These are phyloP conservation scores for Bicyclus anynana DNA, from an alignment of 1,140 invertebrate species.

Conservation along the genomic window DNA sequence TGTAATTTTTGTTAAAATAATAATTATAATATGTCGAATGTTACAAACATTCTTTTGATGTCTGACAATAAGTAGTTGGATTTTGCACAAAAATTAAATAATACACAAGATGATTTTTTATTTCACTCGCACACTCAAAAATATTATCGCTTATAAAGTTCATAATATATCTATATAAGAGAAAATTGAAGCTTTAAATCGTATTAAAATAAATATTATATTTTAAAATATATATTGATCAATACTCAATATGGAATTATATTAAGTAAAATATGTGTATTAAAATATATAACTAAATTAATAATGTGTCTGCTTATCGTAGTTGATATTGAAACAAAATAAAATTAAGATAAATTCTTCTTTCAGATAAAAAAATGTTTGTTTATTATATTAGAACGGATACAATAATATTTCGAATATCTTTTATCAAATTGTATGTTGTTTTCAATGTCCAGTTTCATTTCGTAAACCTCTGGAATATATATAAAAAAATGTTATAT, in stretches of 20 bases:
- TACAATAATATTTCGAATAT: too few relatives aligned
- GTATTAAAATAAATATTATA: conserved; percentile 57
- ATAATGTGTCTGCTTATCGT: conserved; percentile 15
- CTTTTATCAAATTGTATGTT: too few relatives aligned
- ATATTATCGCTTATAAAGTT: conserved; percentile 31
- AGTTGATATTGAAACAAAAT: conserved; percentile 12
- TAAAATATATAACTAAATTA: conserved; percentile 13
- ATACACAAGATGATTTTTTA: conserved; percentile 26
- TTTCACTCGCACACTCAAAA: conserved; percentile 19
- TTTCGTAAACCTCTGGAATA: too few relatives aligned
- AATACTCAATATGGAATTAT: conserved; percentile 29
- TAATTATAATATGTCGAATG: conserved; percentile 37
- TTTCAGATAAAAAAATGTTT: background rate
- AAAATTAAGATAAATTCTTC: background rate
- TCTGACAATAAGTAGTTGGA: conserved; percentile 69
- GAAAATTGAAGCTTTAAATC: conserved; percentile 70
- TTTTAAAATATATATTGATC: conserved; percentile 37
- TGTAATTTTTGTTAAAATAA: conserved; percentile 9
- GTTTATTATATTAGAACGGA: too few relatives aligned
- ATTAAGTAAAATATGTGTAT: conserved; percentile 26
- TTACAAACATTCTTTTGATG: conserved; percentile 59
- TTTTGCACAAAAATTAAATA: conserved; percentile 29
- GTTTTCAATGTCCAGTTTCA: too few relatives aligned
- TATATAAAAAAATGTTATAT: too few relatives aligned
- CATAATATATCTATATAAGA: conserved; percentile 43